These are phyloP conservation scores for Protophormia terraenovae DNA, from an alignment of 2,888 invertebrate species.

Conservation along the genomic window DNA sequence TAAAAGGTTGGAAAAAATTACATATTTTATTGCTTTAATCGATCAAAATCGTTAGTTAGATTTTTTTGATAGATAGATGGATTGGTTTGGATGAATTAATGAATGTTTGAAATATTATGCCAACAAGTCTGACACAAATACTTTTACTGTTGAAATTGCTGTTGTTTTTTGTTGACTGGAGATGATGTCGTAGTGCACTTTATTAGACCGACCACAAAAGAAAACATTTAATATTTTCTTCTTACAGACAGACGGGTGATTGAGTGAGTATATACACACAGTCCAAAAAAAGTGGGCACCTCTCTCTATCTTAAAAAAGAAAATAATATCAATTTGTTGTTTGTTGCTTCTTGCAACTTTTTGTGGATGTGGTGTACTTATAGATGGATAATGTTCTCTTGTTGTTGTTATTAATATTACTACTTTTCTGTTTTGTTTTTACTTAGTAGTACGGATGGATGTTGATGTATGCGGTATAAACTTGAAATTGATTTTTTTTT, in stretches of 20 bases:
- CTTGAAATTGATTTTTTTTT: slow-evolving; percentile 64
- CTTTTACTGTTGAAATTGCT: background rate
- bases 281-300: background rate
- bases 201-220: slow-evolving; percentile 12
- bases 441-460: background rate
- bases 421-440: background rate
- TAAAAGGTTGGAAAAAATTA: slow-evolving; percentile 36
- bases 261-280: background rate
- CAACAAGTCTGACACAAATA: slow-evolving; percentile 34
- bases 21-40: slow-evolving; percentile 22
- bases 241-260: too few relatives aligned
- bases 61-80: background rate
- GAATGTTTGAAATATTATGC: slow-evolving; percentile 1
- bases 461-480: slow-evolving; percentile 53
- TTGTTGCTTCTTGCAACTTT: slow-evolving; percentile 14
- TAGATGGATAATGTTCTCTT: background rate
- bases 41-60: background rate
- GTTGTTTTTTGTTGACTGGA: background rate
- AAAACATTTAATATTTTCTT: slow-evolving; percentile 26
- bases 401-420: background rate
- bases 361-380: background rate
- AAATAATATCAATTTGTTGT: slow-evolving; percentile 5
- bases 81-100: background rate
- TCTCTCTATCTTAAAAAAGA: background rate
- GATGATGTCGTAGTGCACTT: slow-evolving; percentile 23